Evolutionary conservation across 2,113 vertebrate genomes (phyloP).

Genomic region (Ammospiza caudacuta): DNA sequence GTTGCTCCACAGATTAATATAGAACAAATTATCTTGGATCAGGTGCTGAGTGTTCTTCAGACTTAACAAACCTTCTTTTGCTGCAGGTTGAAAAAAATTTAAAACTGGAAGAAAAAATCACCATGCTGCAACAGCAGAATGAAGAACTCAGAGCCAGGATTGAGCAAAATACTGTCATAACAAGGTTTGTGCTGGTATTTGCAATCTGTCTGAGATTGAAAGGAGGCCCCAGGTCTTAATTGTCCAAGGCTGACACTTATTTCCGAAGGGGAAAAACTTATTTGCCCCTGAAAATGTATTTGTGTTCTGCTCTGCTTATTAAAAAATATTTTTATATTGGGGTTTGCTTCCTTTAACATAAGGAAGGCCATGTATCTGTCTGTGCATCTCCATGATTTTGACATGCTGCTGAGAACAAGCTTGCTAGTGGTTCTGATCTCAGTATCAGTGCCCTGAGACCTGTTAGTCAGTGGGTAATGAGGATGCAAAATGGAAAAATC

Average conservation of each 20-base stretch:
- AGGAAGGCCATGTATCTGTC: not conserved
- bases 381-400: not conserved
- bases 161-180: conserved; percentile 89
- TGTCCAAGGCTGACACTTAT: not conserved
- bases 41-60: not conserved
- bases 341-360: not conserved
- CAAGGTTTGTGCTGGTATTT: conserved; percentile 80
- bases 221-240: not conserved
- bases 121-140: conserved; percentile 93
- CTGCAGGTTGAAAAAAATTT: conserved; percentile 93
- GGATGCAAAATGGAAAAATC: not conserved
- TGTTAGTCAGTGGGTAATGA: rapidly evolving
- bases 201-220: not conserved
- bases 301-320: not conserved
- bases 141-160: conserved; percentile 93
- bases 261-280: not conserved
- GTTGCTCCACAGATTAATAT: not conserved
- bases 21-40: not conserved
- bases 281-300: not conserved
- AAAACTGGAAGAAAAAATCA: conserved; percentile 90
- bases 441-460: not conserved
- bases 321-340: not conserved
- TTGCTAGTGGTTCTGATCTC: not conserved
- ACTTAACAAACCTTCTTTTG: not conserved
- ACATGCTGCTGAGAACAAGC: not conserved